Evolutionary conservation across 2,888 invertebrate species (phyloP), one percentile per base, ranked within the genome.

Genomic region (Phanerotoma sp.): DNA sequence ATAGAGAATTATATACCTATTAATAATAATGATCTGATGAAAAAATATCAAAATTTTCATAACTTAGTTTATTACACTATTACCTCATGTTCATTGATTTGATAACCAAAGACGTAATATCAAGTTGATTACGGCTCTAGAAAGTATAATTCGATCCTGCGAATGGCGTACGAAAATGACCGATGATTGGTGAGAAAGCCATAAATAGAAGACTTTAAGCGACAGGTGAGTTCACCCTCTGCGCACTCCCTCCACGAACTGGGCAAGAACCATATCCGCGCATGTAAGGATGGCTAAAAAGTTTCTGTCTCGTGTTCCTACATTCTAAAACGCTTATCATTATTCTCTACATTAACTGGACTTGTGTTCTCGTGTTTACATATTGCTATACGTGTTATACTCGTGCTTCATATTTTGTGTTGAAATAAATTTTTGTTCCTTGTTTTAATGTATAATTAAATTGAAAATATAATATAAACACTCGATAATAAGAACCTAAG

Each of bases 181-280:
- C 88, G 84, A 75, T 96, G 95, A 32, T 91, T 92, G 56, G 25
- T 25, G 25, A 25, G 25, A 25, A 25, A 25, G 25, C 25, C 25
- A 25, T 25, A 25, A 25, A 25, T 25, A 25, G 25, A 25, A 25
- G 5, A 25, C 25, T 25, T 25, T 9, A 25, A 25, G 62, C 61
- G 61, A 62, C 62, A 62, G 61, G 62, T 62, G 62, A 54, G 37
- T 44, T 38, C 13, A 21, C 35, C 45, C 49, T 35, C 44, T 32
- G 49, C 54, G 49, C 54, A 54, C 30, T 37, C 30, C 49, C 49
- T 49, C 54, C 37, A 38, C 30, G 11, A 38, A 18, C 38, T 38
- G 18, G 49, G 30, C 40, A 40, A 40, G 28, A 22, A 30, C 49
- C 30, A 25, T 38, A 30, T 49, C 32, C 21, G 46, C 46, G 46